Percentiles rank a stretch among this genome's conserved stretches.
Evolutionary conservation across 2,888 invertebrate species (phyloP).

Genomic region (Amaurobius ferox): DNA sequence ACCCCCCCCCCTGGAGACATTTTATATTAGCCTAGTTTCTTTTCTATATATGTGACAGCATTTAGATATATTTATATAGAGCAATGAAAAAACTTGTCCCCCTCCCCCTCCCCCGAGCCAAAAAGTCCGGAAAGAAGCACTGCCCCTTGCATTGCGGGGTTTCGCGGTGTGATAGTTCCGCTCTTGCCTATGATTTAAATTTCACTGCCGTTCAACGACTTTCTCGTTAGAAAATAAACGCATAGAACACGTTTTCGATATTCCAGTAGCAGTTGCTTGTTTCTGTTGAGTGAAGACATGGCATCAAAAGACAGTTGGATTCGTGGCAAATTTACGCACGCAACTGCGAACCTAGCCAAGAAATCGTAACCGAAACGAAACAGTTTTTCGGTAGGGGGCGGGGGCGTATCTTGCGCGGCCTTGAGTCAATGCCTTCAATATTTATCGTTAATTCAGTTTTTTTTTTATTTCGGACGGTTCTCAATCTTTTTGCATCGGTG

Average conservation of each 20-base stretch:
- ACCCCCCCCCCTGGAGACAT: too few relatives aligned
- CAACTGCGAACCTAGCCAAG: slow-evolving; percentile 16
- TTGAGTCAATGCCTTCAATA: slow-evolving; percentile 57
- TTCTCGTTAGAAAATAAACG: not conserved
- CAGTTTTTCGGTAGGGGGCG: slow-evolving; percentile 41
- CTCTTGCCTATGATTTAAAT: not conserved
- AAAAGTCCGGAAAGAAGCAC: too few relatives aligned
- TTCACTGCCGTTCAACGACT: not conserved
- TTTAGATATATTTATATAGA: too few relatives aligned
- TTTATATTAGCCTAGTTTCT: too few relatives aligned
- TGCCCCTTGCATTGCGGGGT: too few relatives aligned
- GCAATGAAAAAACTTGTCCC: too few relatives aligned
- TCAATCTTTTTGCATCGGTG: not conserved
- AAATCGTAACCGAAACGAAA: slow-evolving; percentile 37
- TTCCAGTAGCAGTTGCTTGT: not conserved
- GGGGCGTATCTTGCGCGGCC: slow-evolving; percentile 41
- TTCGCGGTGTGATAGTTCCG: not conserved
- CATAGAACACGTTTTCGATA: not conserved
- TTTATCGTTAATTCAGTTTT: slow-evolving; percentile 8
- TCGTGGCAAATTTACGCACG: slow-evolving; percentile 34
- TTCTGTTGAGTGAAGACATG: not conserved
- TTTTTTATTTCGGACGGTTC: not conserved
- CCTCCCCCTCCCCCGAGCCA: too few relatives aligned
- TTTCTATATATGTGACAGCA: too few relatives aligned
- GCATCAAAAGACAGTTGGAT: slow-evolving; percentile 9